Evolutionary conservation across 2,888 invertebrate genomes (phyloP).

Genomic region (Strigamia crassipes): DNA sequence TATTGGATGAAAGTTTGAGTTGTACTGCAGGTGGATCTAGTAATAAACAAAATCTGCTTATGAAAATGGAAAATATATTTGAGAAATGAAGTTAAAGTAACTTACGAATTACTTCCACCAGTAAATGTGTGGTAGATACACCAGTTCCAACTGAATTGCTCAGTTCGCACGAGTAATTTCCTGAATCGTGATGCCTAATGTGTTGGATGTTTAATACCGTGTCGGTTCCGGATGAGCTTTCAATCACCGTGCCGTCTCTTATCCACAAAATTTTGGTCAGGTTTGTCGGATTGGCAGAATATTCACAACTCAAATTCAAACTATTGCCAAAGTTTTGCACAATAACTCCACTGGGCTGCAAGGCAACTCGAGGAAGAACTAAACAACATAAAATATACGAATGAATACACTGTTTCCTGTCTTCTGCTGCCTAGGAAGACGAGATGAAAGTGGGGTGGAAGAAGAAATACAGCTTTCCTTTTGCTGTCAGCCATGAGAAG

Average conservation of each 20-base stretch:
- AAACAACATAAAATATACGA: not conserved
- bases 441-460: too few relatives aligned
- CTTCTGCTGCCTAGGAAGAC: too few relatives aligned
- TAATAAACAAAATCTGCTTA: not conserved
- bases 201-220: not conserved
- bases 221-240: not conserved
- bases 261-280: not conserved
- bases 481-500: too few relatives aligned
- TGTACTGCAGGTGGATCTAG: not conserved
- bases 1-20: not conserved
- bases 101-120: conserved; percentile 1
- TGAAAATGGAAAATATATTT: not conserved
- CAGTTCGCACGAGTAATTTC: not conserved
- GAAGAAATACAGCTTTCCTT: too few relatives aligned
- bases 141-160: not conserved
- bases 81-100: not conserved
- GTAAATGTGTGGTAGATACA: not conserved
- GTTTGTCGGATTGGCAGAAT: not conserved
- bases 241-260: not conserved
- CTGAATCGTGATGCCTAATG: not conserved
- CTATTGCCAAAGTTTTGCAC: not conserved
- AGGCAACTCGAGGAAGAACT: not conserved
- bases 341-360: not conserved
- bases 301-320: not conserved
- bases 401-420: not conserved